Evolutionary conservation across 2,797 vertebrate genomes (phyloP).

Genomic region (Clamator glandarius): DNA sequence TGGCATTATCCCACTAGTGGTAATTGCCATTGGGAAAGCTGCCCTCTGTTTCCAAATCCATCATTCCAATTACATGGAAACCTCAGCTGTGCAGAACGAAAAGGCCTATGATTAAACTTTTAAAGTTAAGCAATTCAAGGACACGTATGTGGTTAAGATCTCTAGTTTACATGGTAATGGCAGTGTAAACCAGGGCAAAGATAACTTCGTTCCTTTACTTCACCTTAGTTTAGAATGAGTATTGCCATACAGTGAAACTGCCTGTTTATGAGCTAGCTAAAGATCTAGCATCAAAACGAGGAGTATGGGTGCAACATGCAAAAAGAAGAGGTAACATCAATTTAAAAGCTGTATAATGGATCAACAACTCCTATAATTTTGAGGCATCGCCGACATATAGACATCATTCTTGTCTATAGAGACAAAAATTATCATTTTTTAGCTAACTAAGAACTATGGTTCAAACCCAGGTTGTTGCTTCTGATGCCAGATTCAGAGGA

Average conservation of each 20-base stretch:
- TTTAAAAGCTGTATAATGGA: neutral
- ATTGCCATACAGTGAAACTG: slow-evolving; percentile 20
- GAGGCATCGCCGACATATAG: neutral
- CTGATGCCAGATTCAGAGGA: neutral
- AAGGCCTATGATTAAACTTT: slow-evolving; percentile 50
- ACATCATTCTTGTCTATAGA: neutral
- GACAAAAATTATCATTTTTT: neutral
- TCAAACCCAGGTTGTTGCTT: neutral
- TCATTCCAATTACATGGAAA: slow-evolving; percentile 24
- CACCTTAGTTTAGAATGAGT: slow-evolving; percentile 26
- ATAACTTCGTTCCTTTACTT: neutral
- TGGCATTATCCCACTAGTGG: neutral
- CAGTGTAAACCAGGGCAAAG: slow-evolving; percentile 37
- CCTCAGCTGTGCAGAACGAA: slow-evolving; percentile 4
- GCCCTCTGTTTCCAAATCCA: neutral
- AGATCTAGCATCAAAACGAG: neutral
- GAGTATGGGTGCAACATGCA: neutral
- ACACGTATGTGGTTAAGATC: slow-evolving; percentile 49
- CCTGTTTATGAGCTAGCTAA: neutral
- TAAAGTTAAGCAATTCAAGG: slow-evolving; percentile 69
- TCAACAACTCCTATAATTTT: neutral
- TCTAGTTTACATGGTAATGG: slow-evolving; percentile 54
- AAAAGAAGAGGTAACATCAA: neutral
- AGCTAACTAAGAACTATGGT: neutral
- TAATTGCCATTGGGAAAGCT: neutral